phyloP scores from a whole-genome alignment of 2,888 invertebrate species.

The Ceriagrion tenellum region DNA sequence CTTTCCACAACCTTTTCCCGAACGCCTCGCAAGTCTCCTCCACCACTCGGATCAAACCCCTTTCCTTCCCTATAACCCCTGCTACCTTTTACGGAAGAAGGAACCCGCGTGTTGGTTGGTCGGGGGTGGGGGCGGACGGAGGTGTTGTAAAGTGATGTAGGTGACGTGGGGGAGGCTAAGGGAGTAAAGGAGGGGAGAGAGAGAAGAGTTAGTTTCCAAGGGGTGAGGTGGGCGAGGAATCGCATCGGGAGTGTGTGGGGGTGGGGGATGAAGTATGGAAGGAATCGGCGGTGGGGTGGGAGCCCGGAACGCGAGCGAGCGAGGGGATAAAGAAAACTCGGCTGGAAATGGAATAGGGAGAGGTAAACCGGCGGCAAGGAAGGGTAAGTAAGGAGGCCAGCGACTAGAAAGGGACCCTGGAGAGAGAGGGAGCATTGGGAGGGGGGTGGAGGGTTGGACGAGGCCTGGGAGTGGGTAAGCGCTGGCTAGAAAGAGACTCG shows the following conservation, averaged over 20 bases:
- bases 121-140: background rate
- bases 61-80: background rate
- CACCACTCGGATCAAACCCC: background rate
- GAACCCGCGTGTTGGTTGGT: background rate
- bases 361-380: background rate
- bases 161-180: background rate
- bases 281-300: background rate
- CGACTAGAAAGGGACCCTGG: constrained; percentile 29
- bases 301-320: background rate
- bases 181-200: background rate
- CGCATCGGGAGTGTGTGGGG: too few species aligned
- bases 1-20: background rate
- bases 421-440: background rate
- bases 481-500: background rate
- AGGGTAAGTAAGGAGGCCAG: background rate
- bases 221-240: background rate
- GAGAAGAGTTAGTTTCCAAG: background rate
- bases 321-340: background rate
- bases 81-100: constrained; percentile 6
- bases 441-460: background rate
- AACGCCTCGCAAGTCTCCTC: background rate
- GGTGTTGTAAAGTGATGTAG: constrained; percentile 36
- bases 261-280: background rate
- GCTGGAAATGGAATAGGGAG: background rate
- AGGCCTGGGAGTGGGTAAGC: background rate